Evolutionary conservation across 2,888 invertebrate species (phyloP).

Genomic region (Andrena chrysosceles): DNA sequence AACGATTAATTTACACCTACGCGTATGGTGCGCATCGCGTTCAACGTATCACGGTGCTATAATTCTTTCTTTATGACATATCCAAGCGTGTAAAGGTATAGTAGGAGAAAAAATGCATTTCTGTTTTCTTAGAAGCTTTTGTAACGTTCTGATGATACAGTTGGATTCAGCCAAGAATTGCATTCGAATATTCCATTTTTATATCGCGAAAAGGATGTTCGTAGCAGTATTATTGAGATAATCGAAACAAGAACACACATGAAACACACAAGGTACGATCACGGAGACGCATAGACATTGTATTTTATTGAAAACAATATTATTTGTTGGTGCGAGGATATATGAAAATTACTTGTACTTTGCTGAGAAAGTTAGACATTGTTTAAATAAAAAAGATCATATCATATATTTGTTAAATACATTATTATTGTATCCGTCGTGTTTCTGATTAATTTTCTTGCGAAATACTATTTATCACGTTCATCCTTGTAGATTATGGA

Average conservation of each 20-base stretch:
- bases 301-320: conserved; percentile 72
- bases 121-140: conserved; percentile 31
- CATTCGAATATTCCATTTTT: conserved; percentile 38
- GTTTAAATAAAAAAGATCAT: conserved; percentile 81
- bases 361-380: conserved; percentile 76
- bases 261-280: conserved; percentile 57
- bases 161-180: conserved; percentile 20
- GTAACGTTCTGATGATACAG: conserved; percentile 9
- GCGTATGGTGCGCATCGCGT: conserved; percentile 51
- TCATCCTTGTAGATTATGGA: neutral
- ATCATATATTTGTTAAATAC: conserved; percentile 60
- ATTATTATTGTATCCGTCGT: conserved; percentile 6
- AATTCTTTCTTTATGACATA: conserved; percentile 46
- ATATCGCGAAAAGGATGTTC: conserved; percentile 36
- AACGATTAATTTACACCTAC: neutral
- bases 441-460: neutral
- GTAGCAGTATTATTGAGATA: conserved; percentile 70
- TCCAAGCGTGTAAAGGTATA: conserved; percentile 50
- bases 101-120: conserved; percentile 44
- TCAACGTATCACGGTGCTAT: conserved; percentile 64
- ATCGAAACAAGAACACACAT: conserved; percentile 46
- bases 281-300: conserved; percentile 70
- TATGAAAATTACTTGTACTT: conserved; percentile 77
- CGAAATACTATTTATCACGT: neutral
- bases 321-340: conserved; percentile 79